A percentile compares a stretch with the other conserved stretches of the same genome.
phyloP scores from a whole-genome alignment of 1,140 invertebrate species.

The Drosophila equinoxialis region DNA sequence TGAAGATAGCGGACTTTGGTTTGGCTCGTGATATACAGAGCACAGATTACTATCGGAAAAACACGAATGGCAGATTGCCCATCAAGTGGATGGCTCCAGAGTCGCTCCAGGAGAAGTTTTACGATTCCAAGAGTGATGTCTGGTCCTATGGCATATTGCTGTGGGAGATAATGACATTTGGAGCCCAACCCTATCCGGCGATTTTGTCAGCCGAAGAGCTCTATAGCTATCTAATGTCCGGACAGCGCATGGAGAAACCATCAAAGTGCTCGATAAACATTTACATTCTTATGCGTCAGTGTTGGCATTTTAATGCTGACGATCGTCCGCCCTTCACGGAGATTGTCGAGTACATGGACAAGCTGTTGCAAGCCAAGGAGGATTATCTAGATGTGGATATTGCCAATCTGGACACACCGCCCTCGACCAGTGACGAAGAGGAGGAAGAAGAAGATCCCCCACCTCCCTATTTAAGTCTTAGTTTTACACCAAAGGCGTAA shows the following conservation, averaged over 20 bases:
- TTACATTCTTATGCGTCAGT: conserved; percentile 96
- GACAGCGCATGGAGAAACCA: conserved; percentile 97
- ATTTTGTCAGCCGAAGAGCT: conserved; percentile 90
- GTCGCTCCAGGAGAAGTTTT: conserved; percentile 96
- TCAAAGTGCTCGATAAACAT: conserved; percentile 95
- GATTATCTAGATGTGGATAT: conserved; percentile 95
- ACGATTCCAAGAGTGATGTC: conserved; percentile 98
- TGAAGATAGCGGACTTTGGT: conserved; percentile 99
- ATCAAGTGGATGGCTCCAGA: conserved; percentile 99
- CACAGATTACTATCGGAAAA: conserved; percentile 98
- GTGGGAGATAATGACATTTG: conserved; percentile 98
- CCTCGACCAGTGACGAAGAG: conserved; percentile 90
- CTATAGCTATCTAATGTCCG: conserved; percentile 92
- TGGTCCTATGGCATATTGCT: conserved; percentile 97
- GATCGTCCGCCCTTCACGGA: conserved; percentile 94
- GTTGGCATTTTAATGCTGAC: conserved; percentile 95
- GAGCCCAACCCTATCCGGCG: conserved; percentile 94
- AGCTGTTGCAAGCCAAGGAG: conserved; percentile 93
- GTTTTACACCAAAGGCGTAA: conserved; percentile 65
- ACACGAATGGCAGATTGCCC: conserved; percentile 95
- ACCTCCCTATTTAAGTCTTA: conserved; percentile 48
- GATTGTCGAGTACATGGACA: conserved; percentile 94
- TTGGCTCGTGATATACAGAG: conserved; percentile 96
- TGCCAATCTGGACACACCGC: conserved; percentile 91
- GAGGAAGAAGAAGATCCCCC: conserved; percentile 79